Evolutionary conservation across 2,888 invertebrate genomes (phyloP), one percentile per base, ranked within the genome.

Genomic region (Eilema depressum): DNA sequence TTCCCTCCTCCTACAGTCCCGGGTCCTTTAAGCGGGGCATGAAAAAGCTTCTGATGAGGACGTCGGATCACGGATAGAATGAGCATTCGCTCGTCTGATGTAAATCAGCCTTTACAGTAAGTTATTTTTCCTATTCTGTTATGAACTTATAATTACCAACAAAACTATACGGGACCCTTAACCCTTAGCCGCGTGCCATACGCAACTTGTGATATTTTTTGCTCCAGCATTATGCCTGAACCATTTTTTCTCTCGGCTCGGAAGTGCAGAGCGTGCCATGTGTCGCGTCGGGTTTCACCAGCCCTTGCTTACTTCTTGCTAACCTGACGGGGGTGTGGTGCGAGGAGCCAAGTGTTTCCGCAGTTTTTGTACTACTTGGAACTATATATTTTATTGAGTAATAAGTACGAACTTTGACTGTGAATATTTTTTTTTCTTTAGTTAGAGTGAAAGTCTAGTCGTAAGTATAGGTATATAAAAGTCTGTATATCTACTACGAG

Each of bases 241-340:
- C 75, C 75, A 75, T 85, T 92, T 92, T 92, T 92, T 90, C 85
- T 83, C 57, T 87, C 85, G 89, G 90, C 73, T 94, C 91, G 94
- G 94, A 94, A 94, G 94, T 93, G 90, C 86, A 87, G 89, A 91
- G 91, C 91, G 91, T 90, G 92, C 92, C 94, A 94, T 93, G 89
- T 94, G 94, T 75, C 79, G 90, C 81, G 75, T 93, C 92, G 80
- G 33, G 79, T 93, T 93, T 90, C 92, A 75, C 56, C n/a, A 30
- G 69, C 73, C 70, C 77, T 68, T 57, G 23, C 77, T 69, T 57
- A 25, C 77, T 59, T 61, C 47, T 75, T 75, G 78, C 26, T 60
- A 83, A 86, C 85, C 83, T 83, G 30, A 37, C 69, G 74, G 53
- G 63, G 69, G 68, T 68, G 68, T 73, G 64, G 73, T 69, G 60